These are phyloP conservation scores for Anthoscopus minutus DNA, from an alignment of 2,113 vertebrate genomes.

Conservation along the genomic window DNA sequence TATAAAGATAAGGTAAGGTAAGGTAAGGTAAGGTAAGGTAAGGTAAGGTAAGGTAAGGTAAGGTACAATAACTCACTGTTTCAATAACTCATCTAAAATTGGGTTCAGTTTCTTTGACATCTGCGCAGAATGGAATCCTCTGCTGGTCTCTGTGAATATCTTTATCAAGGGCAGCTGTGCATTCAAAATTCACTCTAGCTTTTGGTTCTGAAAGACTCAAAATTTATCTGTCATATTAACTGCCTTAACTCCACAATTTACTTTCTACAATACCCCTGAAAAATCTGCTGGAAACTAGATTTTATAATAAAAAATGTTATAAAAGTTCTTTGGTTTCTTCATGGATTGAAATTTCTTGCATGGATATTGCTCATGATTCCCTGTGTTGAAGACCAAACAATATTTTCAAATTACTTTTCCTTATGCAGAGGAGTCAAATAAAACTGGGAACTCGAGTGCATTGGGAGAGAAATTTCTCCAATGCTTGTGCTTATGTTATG, in stretches of 20 bases:
- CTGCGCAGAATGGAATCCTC: background rate
- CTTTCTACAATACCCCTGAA: background rate
- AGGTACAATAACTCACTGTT: background rate
- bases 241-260: background rate
- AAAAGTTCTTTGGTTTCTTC: background rate
- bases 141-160: background rate
- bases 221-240: background rate
- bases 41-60: background rate
- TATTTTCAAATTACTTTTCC: background rate
- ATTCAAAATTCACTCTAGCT: background rate
- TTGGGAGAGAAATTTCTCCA: background rate
- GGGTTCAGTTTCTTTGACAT: background rate
- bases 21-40: background rate
- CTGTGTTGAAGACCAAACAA: background rate
- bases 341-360: background rate
- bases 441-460: background rate
- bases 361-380: background rate
- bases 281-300: background rate
- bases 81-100: background rate
- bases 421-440: background rate
- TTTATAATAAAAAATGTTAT: background rate
- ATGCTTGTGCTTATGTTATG: fast-evolving
- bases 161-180: background rate
- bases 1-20: background rate
- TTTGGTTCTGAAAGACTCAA: background rate